Evolutionary conservation across 2,888 invertebrate species (phyloP).

Genomic region (Patella pellucida): DNA sequence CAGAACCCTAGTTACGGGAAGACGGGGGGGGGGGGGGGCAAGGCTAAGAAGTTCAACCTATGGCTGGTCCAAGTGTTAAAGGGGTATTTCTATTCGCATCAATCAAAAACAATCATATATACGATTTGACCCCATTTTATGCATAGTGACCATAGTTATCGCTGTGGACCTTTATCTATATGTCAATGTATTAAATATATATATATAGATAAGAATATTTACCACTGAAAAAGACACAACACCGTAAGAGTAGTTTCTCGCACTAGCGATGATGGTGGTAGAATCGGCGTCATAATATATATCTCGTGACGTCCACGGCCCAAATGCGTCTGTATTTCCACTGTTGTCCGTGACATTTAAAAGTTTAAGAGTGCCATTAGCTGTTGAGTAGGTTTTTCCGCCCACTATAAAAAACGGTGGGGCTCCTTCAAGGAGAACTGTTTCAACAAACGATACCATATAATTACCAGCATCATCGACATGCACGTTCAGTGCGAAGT

Average conservation of each 20-base stretch:
- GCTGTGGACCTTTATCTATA: too few species aligned
- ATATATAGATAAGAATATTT: neutral
- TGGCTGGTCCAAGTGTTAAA: too few species aligned
- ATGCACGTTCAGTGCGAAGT: neutral
- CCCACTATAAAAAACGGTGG: slow-evolving; percentile 42
- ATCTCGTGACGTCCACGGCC: slow-evolving; percentile 10
- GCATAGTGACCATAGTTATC: too few species aligned
- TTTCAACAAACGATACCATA: neutral
- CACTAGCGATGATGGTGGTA: slow-evolving; percentile 21
- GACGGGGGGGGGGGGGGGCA: too few species aligned
- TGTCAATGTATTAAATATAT: too few species aligned
- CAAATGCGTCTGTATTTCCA: neutral
- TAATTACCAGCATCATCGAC: neutral
- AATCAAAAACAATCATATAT: too few species aligned
- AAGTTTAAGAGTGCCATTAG: slow-evolving; percentile 35
- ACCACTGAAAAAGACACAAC: slow-evolving; percentile 28
- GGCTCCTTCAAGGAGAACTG: slow-evolving; percentile 41
- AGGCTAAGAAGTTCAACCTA: too few species aligned
- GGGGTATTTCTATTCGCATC: too few species aligned
- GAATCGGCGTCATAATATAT: slow-evolving; percentile 22
- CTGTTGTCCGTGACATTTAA: slow-evolving; percentile 14
- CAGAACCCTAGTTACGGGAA: too few species aligned
- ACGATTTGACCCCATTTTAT: too few species aligned
- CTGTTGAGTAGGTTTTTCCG: slow-evolving; percentile 36
- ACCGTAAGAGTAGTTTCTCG: slow-evolving; percentile 12